Percentiles rank a stretch among this genome's conserved stretches.
These are phyloP conservation scores for Stictocephala bisonia DNA, from an alignment of 2,888 invertebrate species.

Conservation along the genomic window DNA sequence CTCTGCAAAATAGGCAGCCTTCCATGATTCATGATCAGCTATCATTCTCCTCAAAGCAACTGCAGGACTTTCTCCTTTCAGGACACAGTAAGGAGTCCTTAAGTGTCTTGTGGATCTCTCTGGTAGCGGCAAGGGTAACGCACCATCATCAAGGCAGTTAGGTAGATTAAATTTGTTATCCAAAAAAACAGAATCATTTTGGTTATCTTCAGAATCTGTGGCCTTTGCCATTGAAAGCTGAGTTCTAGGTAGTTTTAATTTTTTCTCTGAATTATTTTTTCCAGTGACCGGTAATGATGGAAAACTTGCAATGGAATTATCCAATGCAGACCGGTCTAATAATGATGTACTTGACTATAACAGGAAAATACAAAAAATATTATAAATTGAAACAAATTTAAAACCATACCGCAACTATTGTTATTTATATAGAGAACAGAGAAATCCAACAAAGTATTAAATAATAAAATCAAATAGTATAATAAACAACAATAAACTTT, in stretches of 20 bases:
- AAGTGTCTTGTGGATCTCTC: not conserved
- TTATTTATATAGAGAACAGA: not conserved
- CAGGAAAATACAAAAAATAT: not conserved
- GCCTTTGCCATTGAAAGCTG: not conserved
- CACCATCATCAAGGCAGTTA: not conserved
- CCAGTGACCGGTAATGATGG: not conserved
- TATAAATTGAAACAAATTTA: not conserved
- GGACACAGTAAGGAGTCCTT: not conserved
- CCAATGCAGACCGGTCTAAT: not conserved
- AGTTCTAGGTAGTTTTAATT: conserved; percentile 20
- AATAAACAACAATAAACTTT: no score
- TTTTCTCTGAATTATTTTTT: not conserved
- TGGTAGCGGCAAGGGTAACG: not conserved
- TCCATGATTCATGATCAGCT: conserved; percentile 5
- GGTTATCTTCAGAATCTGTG: not conserved
- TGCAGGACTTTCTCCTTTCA: not conserved
- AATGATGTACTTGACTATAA: not conserved
- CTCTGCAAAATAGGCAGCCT: not conserved
- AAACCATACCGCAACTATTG: not conserved
- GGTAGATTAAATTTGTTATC: conserved; percentile 11
- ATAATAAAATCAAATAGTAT: no score
- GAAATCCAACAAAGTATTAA: no score
- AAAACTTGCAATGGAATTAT: not conserved
- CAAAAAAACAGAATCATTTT: not conserved
- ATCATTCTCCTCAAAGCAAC: conserved; percentile 3